A percentile compares a stretch with the other conserved stretches of the same genome.
These are phyloP conservation scores for Elachura formosa DNA, from an alignment of 2,113 vertebrate genomes.

Conservation along the genomic window DNA sequence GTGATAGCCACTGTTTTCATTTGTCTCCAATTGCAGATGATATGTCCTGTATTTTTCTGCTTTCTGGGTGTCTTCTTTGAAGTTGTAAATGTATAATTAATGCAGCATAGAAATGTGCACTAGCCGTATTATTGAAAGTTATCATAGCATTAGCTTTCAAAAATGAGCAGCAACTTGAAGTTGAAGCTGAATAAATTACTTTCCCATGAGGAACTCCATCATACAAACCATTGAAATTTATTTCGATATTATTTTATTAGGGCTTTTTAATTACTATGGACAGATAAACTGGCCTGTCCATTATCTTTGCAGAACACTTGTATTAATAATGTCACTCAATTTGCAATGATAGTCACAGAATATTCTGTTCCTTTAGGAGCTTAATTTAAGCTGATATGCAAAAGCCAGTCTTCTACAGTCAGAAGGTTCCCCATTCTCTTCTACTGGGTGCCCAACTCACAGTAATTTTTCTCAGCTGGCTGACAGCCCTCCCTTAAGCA, in stretches of 20 bases:
- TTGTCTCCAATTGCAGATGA: slow-evolving; percentile 25
- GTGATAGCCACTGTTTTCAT: slow-evolving; percentile 50
- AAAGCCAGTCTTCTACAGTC: not conserved
- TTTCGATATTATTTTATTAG: slow-evolving; percentile 58
- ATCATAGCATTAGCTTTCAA: slow-evolving; percentile 58
- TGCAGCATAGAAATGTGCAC: slow-evolving; percentile 23
- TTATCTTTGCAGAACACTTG: slow-evolving; percentile 50
- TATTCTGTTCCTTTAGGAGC: not conserved
- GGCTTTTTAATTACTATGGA: slow-evolving; percentile 53
- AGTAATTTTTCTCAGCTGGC: not conserved
- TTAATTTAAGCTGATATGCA: not conserved
- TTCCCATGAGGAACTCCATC: slow-evolving; percentile 9
- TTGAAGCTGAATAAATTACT: slow-evolving; percentile 33
- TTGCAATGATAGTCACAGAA: not conserved
- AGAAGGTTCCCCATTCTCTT: not conserved
- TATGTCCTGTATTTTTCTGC: not conserved
- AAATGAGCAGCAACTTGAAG: slow-evolving; percentile 44
- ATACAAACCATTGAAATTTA: slow-evolving; percentile 45
- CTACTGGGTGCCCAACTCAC: not conserved
- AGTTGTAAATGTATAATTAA: slow-evolving; percentile 67
- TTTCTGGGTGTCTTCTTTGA: slow-evolving; percentile 17
- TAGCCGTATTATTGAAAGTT: slow-evolving; percentile 61
- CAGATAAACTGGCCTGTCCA: slow-evolving; percentile 37
- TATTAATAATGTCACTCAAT: slow-evolving; percentile 13
- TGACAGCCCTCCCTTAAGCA: not conserved